A percentile compares a stretch with the other conserved stretches of the same genome.
Evolutionary conservation across 2,113 vertebrate species (phyloP).

Genomic region (Nicator chloris): DNA sequence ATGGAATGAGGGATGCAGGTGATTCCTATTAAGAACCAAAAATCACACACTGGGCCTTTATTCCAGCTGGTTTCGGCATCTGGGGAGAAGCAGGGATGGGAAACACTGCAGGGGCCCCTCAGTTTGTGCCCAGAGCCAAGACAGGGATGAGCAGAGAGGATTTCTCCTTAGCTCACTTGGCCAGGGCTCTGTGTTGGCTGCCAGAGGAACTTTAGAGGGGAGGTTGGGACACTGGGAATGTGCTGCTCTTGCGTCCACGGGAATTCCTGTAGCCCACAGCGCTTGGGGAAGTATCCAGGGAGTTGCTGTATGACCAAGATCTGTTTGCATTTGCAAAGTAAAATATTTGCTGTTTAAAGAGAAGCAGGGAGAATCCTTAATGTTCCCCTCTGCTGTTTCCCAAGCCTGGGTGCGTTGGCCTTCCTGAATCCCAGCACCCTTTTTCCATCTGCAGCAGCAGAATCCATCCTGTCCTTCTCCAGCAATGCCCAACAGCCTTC

Average conservation of each 20-base stretch:
- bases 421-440: neutral
- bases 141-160: neutral
- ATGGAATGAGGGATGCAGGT: neutral
- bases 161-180: neutral
- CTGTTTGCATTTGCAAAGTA: neutral
- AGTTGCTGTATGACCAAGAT: neutral
- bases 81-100: neutral
- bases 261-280: neutral
- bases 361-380: neutral
- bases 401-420: neutral
- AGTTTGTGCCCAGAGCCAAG: neutral
- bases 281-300: neutral
- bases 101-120: neutral
- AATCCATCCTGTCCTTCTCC: neutral
- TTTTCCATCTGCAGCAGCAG: neutral
- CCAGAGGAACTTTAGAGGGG: neutral
- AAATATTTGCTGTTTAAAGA: slow-evolving; percentile 26
- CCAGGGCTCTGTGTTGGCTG: neutral
- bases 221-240: neutral
- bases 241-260: neutral
- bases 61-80: neutral
- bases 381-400: neutral
- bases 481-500: neutral
- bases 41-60: neutral
- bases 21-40: neutral